These are phyloP conservation scores for Chrysochloris asiatica DNA, from an alignment of 2,113 vertebrate genomes.

Conservation along the genomic window DNA sequence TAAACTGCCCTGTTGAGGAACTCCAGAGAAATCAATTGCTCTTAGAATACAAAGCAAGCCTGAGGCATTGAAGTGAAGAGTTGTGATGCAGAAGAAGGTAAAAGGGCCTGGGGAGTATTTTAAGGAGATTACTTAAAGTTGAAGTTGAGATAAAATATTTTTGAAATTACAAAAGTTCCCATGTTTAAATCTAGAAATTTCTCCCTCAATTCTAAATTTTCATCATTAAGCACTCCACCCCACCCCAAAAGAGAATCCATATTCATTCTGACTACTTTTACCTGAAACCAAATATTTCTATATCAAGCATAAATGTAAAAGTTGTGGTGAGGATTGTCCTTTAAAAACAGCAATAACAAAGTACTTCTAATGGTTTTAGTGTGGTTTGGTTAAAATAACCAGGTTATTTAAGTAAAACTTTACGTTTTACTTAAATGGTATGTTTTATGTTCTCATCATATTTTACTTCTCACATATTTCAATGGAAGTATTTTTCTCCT, in stretches of 20 bases:
- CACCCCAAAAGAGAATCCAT: not conserved
- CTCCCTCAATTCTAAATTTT: conserved; percentile 7
- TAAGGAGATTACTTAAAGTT: not conserved
- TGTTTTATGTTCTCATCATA: not conserved
- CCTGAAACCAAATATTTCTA: conserved; percentile 23
- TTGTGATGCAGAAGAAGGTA: rapidly evolving
- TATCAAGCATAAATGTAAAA: not conserved
- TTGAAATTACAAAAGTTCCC: not conserved
- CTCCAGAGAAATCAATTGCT: not conserved
- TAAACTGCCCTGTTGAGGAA: not conserved
- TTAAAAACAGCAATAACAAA: not conserved
- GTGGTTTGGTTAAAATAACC: conserved; percentile 20
- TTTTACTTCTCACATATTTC: not conserved
- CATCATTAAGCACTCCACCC: not conserved
- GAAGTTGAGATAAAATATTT: not conserved
- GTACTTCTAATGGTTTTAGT: not conserved
- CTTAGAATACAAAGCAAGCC: not conserved
- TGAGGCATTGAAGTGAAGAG: not conserved
- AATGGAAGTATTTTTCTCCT: not conserved
- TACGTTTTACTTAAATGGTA: not conserved
- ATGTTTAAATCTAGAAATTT: not conserved
- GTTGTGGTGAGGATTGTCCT: not conserved
- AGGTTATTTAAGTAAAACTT: not conserved
- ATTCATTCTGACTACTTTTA: conserved; percentile 27
- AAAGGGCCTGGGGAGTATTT: no score